These are phyloP conservation scores for Troilus luridus DNA, from an alignment of 2,888 invertebrate genomes.

Conservation along the genomic window DNA sequence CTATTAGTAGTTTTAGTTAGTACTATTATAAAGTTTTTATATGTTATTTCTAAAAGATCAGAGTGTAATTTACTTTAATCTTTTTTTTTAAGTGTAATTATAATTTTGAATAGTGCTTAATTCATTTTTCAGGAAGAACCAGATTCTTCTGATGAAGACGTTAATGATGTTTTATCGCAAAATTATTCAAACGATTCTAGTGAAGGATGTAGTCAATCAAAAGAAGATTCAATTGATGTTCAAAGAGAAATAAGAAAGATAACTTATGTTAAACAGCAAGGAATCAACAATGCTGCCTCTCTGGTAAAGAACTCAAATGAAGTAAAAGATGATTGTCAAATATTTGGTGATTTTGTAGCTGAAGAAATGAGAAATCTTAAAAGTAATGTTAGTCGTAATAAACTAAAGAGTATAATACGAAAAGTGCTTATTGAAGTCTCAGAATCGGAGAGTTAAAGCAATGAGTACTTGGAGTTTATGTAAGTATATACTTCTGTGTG, in stretches of 20 bases:
- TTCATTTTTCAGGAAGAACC: not conserved
- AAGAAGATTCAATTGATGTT: not conserved
- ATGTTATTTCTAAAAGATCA: too few relatives aligned
- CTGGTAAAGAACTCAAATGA: not conserved
- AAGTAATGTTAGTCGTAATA: not conserved
- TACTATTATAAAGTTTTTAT: too few relatives aligned
- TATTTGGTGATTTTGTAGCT: conserved; percentile 17
- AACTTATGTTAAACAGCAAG: not conserved
- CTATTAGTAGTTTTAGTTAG: too few relatives aligned
- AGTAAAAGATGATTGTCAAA: not conserved
- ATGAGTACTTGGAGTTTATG: not conserved
- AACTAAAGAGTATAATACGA: not conserved
- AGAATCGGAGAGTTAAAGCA: not conserved
- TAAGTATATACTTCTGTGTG: not conserved
- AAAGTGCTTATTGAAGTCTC: not conserved
- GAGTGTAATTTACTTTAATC: too few relatives aligned
- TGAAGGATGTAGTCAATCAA: not conserved
- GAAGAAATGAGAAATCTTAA: conserved; percentile 3
- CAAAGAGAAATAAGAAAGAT: not conserved
- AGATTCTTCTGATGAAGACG: not conserved
- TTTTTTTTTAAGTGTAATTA: not conserved
- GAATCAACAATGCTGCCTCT: not conserved
- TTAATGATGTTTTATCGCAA: not conserved
- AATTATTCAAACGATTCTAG: not conserved
- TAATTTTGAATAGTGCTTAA: not conserved